Base-by-base conservation (phyloP, 2,888 invertebrate genomes). In the Chesias legatella region DNA sequence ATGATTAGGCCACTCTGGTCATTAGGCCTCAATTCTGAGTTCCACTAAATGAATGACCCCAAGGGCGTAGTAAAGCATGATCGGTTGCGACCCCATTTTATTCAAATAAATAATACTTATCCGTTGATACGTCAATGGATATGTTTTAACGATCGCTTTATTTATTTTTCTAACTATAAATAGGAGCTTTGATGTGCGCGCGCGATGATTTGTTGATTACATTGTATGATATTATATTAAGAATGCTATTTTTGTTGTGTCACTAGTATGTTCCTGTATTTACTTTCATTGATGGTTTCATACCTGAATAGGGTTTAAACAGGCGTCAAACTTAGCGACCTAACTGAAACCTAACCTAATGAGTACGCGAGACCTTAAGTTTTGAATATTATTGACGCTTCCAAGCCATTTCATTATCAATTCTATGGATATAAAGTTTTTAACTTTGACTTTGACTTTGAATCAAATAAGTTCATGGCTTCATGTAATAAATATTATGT, bases 201-300 rank as follows among this genome's bases (percentile, higher is more conserved):
- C 7, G 53, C 35, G 58, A 46, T 58, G 63, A 59, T 26, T 38
- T 29, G 54, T 56, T 51, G 44, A 60, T 60, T 44, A 40, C 17
- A 50, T 56, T 53, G 52, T 51, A 42, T 9, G 34, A 22, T 27
- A 10, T 36, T 10, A 24, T 24, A 28, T 32, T 17, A 17, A 17
- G 31, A 35, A 50, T 42, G 44, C 38, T 49, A 28, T 20, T 35
- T 48, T 29, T 27, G 46, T 34, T 30, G 29, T 25, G 27, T 34
- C 20, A 17, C 7, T 10, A 26, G 33, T 23, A 22, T 32, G 31
- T 21, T 7, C 32, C 8, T 13, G n/a, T 5, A 8, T 8, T 25
- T 33, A 23, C 6, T 26, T 31, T 2, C 10, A 26, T 21, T n/a
- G n/a, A n/a, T n/a, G n/a, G n/a, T n/a, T n/a, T n/a, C n/a, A n/a